Evolutionary conservation across 2,888 invertebrate genomes (phyloP), one percentile per base, ranked within the genome.

Genomic region (Morpho helenor): DNA sequence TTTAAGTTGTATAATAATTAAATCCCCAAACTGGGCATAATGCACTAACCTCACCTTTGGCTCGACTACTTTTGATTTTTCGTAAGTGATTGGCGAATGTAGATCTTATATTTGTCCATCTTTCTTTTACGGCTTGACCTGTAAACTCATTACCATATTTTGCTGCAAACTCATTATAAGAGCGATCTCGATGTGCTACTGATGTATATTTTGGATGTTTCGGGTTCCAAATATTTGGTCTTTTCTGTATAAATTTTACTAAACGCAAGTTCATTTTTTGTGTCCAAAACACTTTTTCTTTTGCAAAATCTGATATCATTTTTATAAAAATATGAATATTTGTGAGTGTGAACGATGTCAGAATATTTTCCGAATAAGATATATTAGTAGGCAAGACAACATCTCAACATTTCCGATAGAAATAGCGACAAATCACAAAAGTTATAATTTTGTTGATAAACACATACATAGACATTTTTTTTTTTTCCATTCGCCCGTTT

Each of bases 241-340:
- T 77, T 50, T 72, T 76, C 65, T 86, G 75, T 62, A 90, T 83
- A 63, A 80, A 90, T 62, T 84, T 83, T 0, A 87, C 89, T 50
- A 90, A 70, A 63, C 83, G 86, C 8, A 88, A 62, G 63, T 89
- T 89, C 89, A 89, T 89, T 60, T 82, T 82, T 64, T 78, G 75
- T 2, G 89, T 87, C 89, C 90, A 89, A 65, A 83, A 87, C 0
- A 89, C 86, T 70, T 87, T 89, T 65, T 89, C 88, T 72, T 89
- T 88, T 16, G 76, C 76, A 56, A 87, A 87, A 56, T 87, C 87
- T 2, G 86, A 78, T 60, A 84, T 77, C 88, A 90, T 79, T 63
- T 63, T 41, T 50, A 8, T 43, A 43, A 43, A 43, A 31, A 31
- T 31, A 31, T 31, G 5, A 31, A 31, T 31, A 31, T 31, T 31